Conservation (phyloP, 2,113 vertebrate genomes). For the Thymallus thymallus region DNA sequence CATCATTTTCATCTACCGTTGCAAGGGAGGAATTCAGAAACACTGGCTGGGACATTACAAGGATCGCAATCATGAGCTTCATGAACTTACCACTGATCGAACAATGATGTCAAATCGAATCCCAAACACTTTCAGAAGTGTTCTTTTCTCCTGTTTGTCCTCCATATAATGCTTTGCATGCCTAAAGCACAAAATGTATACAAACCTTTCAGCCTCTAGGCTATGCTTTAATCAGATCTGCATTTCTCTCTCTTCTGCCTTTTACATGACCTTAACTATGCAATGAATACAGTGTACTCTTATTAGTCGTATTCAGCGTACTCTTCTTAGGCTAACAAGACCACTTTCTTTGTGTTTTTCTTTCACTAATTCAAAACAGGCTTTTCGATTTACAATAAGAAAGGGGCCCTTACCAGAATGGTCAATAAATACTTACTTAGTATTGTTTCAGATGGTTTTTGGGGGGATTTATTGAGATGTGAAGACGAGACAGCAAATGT, state of each 20-base stretch:
- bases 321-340: too few species aligned
- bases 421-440: not conserved
- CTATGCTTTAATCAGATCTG: too few species aligned
- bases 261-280: too few species aligned
- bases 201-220: not conserved
- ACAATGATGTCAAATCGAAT: slow-evolving; percentile 91
- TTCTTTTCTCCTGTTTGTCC: slow-evolving; percentile 70
- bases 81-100: slow-evolving; percentile 80
- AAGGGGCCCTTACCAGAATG: not conserved
- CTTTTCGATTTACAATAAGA: too few species aligned
- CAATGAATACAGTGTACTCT: too few species aligned
- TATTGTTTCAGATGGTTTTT: not conserved
- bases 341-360: too few species aligned
- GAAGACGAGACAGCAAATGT: too few species aligned
- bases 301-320: too few species aligned
- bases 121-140: slow-evolving; percentile 92
- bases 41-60: not conserved
- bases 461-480: not conserved
- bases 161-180: slow-evolving; percentile 87
- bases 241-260: too few species aligned
- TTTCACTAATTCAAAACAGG: too few species aligned
- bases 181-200: slow-evolving; percentile 53
- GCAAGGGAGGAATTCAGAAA: not conserved
- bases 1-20: not conserved
- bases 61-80: not conserved